These are phyloP conservation scores for Drosophila nikananu DNA, from an alignment of 1,140 invertebrate genomes.

Conservation along the genomic window DNA sequence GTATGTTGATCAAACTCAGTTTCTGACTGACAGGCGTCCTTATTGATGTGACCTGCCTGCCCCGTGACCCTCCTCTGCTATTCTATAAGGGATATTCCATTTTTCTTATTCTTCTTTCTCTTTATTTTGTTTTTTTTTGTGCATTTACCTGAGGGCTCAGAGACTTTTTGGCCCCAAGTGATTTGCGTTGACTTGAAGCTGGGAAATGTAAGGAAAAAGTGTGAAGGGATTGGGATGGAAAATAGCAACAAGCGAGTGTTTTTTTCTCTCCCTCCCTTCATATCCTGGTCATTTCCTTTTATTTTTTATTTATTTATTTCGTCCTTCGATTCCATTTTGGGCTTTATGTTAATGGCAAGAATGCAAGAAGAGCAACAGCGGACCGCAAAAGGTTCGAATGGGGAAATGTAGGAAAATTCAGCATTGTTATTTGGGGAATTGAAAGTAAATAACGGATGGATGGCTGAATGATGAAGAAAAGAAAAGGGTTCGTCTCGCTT, in stretches of 20 bases:
- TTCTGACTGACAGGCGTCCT: conserved; percentile 53
- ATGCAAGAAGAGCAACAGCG: conserved; percentile 12
- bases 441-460: conserved; percentile 70
- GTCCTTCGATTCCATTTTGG: conserved; percentile 35
- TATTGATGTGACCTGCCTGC: conserved; percentile 42
- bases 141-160: conserved; percentile 38
- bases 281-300: conserved; percentile 22
- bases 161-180: conserved; percentile 37
- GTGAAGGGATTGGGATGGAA: background rate
- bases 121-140: background rate
- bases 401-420: conserved; percentile 61
- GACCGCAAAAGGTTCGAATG: conserved; percentile 44
- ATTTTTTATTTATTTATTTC: conserved; percentile 58
- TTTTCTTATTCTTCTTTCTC: conserved; percentile 16
- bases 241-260: conserved; percentile 25
- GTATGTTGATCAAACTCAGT: conserved; percentile 26
- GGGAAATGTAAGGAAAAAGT: conserved; percentile 6
- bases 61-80: conserved; percentile 1
- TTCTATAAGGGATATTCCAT: conserved; percentile 19
- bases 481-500: conserved; percentile 25
- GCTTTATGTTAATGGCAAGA: conserved; percentile 52
- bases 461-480: conserved; percentile 6
- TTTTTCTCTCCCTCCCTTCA: background rate
- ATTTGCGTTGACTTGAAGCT: conserved; percentile 17
- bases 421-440: conserved; percentile 69